A percentile compares a stretch with the other conserved stretches of the same genome.
Conservation (phyloP, 2,888 invertebrate genomes). For the Tachina grossa region DNA sequence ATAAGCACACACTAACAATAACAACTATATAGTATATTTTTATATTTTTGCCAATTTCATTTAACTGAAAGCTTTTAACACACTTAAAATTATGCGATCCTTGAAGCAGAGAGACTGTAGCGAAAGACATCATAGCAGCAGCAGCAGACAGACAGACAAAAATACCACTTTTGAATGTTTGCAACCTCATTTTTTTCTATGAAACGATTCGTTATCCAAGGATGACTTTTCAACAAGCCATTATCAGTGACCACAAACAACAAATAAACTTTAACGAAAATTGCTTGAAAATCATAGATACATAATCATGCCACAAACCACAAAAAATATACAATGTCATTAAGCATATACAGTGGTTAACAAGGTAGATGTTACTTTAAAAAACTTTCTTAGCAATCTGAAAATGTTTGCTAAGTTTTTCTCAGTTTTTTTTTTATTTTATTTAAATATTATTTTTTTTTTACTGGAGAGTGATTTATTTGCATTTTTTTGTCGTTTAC, state of each 20-base stretch:
- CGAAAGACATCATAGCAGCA: background rate
- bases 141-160: background rate
- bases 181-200: background rate
- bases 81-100: conserved; percentile 77
- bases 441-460: too few species aligned
- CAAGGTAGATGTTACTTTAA: background rate
- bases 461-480: too few species aligned
- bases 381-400: too few species aligned
- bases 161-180: background rate
- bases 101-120: conserved; percentile 44
- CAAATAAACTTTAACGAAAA: conserved; percentile 61
- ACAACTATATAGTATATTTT: conserved; percentile 3
- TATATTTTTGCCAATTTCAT: conserved; percentile 77
- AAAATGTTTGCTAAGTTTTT: too few species aligned
- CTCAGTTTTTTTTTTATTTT: too few species aligned
- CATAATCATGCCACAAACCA: conserved; percentile 48
- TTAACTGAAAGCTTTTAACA: conserved; percentile 80
- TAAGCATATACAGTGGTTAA: conserved; percentile 33
- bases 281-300: conserved; percentile 53
- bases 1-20: conserved; percentile 20
- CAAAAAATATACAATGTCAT: conserved; percentile 28
- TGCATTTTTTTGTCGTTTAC: too few species aligned
- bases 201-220: conserved; percentile 11
- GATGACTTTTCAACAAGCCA: conserved; percentile 67
- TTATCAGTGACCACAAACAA: conserved; percentile 69